Percentiles rank a stretch among this genome's conserved stretches.
Conservation (phyloP, 2,113 vertebrate genomes). For the Myotis yumanensis region DNA sequence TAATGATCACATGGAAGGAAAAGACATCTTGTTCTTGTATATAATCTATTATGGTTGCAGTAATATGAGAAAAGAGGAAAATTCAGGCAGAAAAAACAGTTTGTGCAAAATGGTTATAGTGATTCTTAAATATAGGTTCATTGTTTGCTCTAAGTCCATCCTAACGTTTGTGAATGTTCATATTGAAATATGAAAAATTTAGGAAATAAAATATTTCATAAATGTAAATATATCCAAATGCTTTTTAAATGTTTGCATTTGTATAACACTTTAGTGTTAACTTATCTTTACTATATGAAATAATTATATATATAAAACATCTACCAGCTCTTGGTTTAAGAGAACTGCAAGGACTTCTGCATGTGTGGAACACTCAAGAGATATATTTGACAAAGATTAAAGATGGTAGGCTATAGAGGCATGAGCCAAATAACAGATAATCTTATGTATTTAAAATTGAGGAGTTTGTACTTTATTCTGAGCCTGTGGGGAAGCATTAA, state of each 20-base stretch:
- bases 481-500: not conserved
- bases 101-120: not conserved
- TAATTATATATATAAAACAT: not conserved
- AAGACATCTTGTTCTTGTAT: not conserved
- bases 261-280: not conserved
- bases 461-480: not conserved
- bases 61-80: not conserved
- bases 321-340: not conserved
- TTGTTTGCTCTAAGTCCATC: not conserved
- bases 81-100: not conserved
- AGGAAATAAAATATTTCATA: not conserved
- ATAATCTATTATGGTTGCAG: not conserved
- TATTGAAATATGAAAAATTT: not conserved
- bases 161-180: not conserved
- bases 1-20: not conserved
- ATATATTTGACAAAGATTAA: not conserved
- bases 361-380: not conserved
- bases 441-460: not conserved
- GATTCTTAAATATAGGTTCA: not conserved
- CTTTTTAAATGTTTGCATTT: not conserved
- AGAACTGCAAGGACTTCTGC: not conserved
- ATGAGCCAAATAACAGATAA: not conserved
- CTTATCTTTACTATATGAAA: not conserved
- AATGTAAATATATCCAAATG: not conserved
- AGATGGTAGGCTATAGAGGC: not conserved